Percentiles rank a stretch among this genome's conserved stretches.
Evolutionary conservation across 2,113 vertebrate genomes (phyloP).

Genomic region (Vulpes vulpes): DNA sequence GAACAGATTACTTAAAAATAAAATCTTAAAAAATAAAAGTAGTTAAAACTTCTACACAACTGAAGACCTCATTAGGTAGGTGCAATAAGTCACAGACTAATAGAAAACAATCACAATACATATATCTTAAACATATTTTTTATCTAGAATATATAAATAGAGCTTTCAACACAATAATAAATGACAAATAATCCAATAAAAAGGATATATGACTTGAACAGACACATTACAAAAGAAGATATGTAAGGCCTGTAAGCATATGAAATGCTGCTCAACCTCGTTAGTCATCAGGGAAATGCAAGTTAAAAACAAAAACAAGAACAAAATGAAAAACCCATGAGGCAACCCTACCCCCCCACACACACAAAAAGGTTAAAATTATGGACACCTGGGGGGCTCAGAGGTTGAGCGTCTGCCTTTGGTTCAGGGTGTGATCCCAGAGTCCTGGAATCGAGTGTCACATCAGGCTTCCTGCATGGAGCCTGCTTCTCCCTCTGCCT

Average conservation of each 20-base stretch:
- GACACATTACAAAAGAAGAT: background rate
- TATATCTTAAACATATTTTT: background rate
- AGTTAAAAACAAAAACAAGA: background rate
- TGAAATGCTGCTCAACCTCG: background rate
- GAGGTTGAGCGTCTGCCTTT: too few relatives aligned
- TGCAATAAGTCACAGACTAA: background rate
- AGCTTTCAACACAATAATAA: background rate
- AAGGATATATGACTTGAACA: background rate
- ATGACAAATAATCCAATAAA: background rate
- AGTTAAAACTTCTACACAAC: background rate
- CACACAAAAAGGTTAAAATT: background rate
- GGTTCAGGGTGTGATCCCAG: too few relatives aligned
- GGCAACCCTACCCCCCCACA: background rate
- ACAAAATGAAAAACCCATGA: background rate
- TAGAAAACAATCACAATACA: background rate
- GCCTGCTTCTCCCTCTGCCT: too few relatives aligned
- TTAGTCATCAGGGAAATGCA: background rate
- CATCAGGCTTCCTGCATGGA: too few relatives aligned
- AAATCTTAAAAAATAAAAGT: background rate
- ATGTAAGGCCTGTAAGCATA: background rate
- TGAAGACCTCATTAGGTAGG: background rate
- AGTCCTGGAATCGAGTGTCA: too few relatives aligned
- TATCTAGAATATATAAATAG: background rate
- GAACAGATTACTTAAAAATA: background rate
- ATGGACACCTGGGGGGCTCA: too few relatives aligned